A percentile compares a stretch with the other conserved stretches of the same genome.
phyloP scores from a whole-genome alignment of 2,888 invertebrate genomes.

The Ischnura elegans region DNA sequence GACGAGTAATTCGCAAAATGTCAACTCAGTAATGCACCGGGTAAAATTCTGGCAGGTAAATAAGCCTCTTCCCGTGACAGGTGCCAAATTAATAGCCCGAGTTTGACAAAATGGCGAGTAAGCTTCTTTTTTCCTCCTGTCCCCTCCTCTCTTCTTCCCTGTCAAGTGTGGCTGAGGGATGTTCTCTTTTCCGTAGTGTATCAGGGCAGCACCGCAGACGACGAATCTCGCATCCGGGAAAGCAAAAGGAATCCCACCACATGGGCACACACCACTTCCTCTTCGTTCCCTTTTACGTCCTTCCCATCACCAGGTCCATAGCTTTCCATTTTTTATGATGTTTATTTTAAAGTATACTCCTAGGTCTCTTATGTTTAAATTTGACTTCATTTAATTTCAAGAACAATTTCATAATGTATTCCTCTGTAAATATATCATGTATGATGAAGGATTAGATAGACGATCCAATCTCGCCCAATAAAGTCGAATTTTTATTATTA shows the following conservation, averaged over 20 bases:
- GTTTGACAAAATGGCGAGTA: background rate
- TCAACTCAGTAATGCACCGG: background rate
- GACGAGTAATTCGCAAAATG: background rate
- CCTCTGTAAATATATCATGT: too few species aligned
- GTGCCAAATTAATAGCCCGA: background rate
- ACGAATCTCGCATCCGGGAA: background rate
- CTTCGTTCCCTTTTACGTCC: too few species aligned
- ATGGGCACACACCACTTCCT: background rate
- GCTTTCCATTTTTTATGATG: too few species aligned
- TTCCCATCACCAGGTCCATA: too few species aligned
- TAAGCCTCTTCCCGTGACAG: constrained; percentile 3
- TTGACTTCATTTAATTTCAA: too few species aligned
- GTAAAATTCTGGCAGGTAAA: background rate
- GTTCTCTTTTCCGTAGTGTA: background rate
- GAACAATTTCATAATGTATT: too few species aligned
- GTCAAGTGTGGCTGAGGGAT: background rate
- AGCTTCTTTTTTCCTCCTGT: background rate
- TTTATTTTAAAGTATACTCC: too few species aligned
- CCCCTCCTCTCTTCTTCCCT: background rate
- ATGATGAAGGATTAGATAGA: too few species aligned
- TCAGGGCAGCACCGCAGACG: background rate
- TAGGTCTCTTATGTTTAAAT: too few species aligned
- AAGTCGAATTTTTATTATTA: too few species aligned
- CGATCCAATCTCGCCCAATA: too few species aligned
- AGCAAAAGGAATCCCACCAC: background rate